Evolutionary conservation across 2,113 vertebrate species (phyloP).

Genomic region (Laticauda colubrina): DNA sequence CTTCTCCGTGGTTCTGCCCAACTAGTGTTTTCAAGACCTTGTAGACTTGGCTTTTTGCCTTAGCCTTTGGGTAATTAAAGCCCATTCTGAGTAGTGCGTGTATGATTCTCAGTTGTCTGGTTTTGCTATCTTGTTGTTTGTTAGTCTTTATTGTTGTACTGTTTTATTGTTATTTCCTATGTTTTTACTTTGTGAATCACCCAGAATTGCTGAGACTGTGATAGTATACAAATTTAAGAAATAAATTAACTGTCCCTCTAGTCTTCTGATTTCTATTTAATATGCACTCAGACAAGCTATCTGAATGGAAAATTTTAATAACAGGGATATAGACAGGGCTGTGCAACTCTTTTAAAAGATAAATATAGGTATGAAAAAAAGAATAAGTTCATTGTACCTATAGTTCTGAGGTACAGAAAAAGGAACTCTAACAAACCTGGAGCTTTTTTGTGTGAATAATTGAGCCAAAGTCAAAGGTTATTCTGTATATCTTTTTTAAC

Average conservation of each 20-base stretch:
- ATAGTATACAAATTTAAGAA: neutral
- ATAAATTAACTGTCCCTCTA: neutral
- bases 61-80: neutral
- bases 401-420: neutral
- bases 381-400: neutral
- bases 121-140: neutral
- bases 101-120: neutral
- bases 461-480: neutral
- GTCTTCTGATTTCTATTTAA: neutral
- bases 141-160: neutral
- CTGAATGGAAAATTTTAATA: neutral
- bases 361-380: neutral
- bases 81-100: neutral
- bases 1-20: neutral
- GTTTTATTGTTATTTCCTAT: neutral
- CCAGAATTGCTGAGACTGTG: neutral
- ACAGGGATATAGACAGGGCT: neutral
- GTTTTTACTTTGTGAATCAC: neutral
- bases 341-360: neutral
- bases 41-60: neutral
- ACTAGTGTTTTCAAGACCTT: neutral
- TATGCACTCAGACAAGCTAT: neutral
- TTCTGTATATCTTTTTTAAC: neutral
- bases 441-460: neutral
- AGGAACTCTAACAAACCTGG: neutral